Evolutionary conservation across 2,797 vertebrate genomes (phyloP).

Genomic region (Takifugu rubripes): DNA sequence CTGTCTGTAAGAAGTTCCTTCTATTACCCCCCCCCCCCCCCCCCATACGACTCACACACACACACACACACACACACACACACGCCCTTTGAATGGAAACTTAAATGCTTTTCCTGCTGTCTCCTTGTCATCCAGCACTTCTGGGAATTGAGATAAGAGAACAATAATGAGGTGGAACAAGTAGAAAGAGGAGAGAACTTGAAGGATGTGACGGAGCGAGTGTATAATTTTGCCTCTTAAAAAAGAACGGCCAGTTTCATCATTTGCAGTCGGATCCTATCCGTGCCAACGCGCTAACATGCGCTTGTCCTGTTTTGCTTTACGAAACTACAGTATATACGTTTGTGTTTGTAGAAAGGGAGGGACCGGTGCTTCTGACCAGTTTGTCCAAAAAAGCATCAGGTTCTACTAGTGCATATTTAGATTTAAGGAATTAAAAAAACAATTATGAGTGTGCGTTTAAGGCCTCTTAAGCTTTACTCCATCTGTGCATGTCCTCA

Average conservation of each 20-base stretch:
- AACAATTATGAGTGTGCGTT: too few relatives aligned
- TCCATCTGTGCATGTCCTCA: neutral
- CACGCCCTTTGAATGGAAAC: constrained; percentile 65
- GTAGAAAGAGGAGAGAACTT: constrained; percentile 8
- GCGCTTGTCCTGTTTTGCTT: too few relatives aligned
- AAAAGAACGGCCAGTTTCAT: too few relatives aligned
- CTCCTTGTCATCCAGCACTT: constrained; percentile 51
- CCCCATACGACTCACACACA: constrained; percentile 19
- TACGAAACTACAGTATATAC: too few relatives aligned
- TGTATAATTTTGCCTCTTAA: too few relatives aligned
- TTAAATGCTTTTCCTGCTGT: constrained; percentile 50
- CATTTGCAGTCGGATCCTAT: too few relatives aligned
- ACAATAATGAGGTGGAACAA: constrained; percentile 15
- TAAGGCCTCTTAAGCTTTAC: neutral
- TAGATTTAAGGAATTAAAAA: too few relatives aligned
- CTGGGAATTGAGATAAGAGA: constrained; percentile 51
- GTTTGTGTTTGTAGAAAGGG: too few relatives aligned
- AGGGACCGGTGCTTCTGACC: neutral
- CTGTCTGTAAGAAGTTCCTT: constrained; percentile 90
- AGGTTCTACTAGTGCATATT: too few relatives aligned
- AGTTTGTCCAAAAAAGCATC: too few relatives aligned
- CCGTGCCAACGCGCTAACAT: too few relatives aligned
- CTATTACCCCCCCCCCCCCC: constrained; percentile 83
- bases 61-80: constrained; percentile 20
- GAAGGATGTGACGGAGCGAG: neutral